phyloP scores from a whole-genome alignment of 2,888 invertebrate genomes.

The Pantelozetes paolii region DNA sequence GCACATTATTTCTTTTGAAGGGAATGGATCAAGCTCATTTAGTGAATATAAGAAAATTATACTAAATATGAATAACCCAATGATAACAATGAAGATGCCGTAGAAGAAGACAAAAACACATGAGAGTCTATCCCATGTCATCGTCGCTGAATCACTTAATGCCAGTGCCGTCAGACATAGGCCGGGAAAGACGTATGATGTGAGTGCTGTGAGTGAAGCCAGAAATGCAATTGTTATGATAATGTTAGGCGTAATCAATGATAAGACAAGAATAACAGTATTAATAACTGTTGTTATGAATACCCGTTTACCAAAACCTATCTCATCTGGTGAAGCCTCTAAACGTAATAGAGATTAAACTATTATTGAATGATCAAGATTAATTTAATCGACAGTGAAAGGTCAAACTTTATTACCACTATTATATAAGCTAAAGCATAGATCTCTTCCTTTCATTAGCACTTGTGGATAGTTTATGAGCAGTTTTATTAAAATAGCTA shows the following conservation, averaged over 20 bases:
- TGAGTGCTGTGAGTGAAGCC: constrained; percentile 61
- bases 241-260: constrained; percentile 55
- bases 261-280: constrained; percentile 39
- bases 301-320: background rate
- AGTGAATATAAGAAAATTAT: background rate
- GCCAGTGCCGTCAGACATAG: constrained; percentile 41
- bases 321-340: background rate
- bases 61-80: constrained; percentile 34
- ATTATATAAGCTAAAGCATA: constrained; percentile 23
- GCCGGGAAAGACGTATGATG: constrained; percentile 60
- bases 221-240: constrained; percentile 60
- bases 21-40: no score
- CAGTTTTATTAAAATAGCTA: constrained; percentile 56
- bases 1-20: no score
- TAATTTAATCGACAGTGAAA: background rate
- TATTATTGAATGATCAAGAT: background rate
- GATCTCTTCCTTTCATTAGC: constrained; percentile 53
- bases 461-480: constrained; percentile 56
- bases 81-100: constrained; percentile 34
- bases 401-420: background rate
- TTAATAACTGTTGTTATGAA: constrained; percentile 43
- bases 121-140: background rate
- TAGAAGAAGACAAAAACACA: background rate
- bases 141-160: background rate
- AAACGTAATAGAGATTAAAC: background rate